Percentiles rank a stretch among this genome's conserved stretches.
Evolutionary conservation across 2,888 invertebrate genomes (phyloP).

Genomic region (Hydraecia micacea): DNA sequence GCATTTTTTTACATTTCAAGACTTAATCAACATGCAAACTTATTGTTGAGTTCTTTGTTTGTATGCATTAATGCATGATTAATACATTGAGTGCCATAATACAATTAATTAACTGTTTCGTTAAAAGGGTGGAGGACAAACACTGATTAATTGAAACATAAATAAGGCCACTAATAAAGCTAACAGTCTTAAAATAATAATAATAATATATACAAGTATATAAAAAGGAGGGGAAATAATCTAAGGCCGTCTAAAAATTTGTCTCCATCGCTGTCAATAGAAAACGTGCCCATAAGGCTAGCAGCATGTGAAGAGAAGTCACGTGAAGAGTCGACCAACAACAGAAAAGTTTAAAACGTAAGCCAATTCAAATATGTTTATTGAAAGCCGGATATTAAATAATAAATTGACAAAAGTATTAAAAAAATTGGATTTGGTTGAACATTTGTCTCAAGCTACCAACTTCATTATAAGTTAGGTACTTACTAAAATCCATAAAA

Average conservation of each 20-base stretch:
- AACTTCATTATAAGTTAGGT: background rate
- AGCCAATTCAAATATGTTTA: background rate
- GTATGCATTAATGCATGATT: slow-evolving; percentile 14
- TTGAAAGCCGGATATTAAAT: background rate
- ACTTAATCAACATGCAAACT: slow-evolving; percentile 37
- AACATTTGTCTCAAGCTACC: background rate
- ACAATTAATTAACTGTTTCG: background rate
- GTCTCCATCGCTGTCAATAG: too few species aligned
- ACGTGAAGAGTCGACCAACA: too few species aligned
- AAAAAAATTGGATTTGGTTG: background rate
- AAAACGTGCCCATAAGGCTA: too few species aligned
- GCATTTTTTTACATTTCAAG: background rate
- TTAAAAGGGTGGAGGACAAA: slow-evolving; percentile 1
- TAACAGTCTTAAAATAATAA: too few species aligned
- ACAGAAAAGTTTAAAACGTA: too few species aligned
- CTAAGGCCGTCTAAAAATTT: too few species aligned
- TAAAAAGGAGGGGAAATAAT: too few species aligned
- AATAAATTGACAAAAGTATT: too few species aligned
- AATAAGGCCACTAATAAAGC: too few species aligned
- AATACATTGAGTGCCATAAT: slow-evolving; percentile 1
- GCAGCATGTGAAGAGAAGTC: too few species aligned
- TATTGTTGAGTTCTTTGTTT: slow-evolving; percentile 23
- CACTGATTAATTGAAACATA: background rate
- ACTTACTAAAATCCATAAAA: slow-evolving; percentile 4
- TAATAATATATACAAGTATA: too few species aligned